Evolutionary conservation across 2,888 invertebrate genomes (phyloP).

Genomic region (Microctonus brassicae): DNA sequence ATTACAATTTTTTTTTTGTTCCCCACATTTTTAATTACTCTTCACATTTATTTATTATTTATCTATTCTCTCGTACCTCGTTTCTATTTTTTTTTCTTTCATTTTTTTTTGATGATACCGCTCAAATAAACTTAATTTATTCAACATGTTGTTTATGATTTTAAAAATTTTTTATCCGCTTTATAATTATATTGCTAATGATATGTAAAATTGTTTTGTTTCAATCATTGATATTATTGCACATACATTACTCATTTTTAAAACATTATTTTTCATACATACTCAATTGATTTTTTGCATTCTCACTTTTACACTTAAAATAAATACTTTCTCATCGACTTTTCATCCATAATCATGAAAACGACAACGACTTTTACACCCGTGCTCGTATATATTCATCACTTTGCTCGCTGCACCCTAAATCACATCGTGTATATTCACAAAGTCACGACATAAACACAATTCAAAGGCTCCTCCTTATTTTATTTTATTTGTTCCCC

Average conservation of each 20-base stretch:
- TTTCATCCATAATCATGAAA: neutral
- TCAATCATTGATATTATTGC: neutral
- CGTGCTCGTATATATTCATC: neutral
- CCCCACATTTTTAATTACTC: neutral
- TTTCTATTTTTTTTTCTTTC: neutral
- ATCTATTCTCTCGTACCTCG: neutral
- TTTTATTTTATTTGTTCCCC: too few species aligned
- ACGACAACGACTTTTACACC: neutral
- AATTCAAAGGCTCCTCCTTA: neutral
- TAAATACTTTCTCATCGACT: neutral
- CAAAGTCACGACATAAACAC: neutral
- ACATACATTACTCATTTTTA: neutral
- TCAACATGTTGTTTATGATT: neutral
- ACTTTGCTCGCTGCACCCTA: slow-evolving; percentile 2
- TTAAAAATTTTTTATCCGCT: neutral
- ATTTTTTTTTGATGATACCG: slow-evolving; percentile 2
- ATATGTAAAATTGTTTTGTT: slow-evolving; percentile 11
- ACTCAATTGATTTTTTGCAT: neutral
- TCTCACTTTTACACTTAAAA: neutral
- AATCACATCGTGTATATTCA: neutral
- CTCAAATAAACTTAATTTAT: slow-evolving; percentile 3
- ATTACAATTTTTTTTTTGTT: slow-evolving; percentile 32
- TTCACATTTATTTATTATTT: neutral
- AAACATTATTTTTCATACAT: neutral
- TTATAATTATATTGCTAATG: slow-evolving; percentile 1